These are phyloP conservation scores for Odontamblyopus rebecca DNA, from an alignment of 2,797 vertebrate genomes.

Conservation along the genomic window DNA sequence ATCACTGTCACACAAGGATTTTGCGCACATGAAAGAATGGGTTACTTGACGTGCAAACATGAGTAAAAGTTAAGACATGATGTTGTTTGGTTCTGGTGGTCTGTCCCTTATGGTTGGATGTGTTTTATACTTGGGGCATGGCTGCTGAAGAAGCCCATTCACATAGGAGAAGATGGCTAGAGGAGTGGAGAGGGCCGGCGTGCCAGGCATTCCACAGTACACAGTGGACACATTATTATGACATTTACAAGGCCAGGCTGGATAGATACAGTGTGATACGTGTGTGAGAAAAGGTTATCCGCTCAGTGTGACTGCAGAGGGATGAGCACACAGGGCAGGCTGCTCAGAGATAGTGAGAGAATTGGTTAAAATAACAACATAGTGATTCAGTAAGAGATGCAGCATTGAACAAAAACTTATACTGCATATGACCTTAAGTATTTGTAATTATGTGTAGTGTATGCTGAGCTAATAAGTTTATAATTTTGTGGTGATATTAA, in stretches of 20 bases:
- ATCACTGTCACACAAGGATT: conserved; percentile 28
- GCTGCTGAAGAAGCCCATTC: conserved; percentile 67
- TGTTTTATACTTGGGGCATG: conserved; percentile 49
- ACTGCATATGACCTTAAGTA: background rate
- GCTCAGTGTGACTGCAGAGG: conserved; percentile 32
- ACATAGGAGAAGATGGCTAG: conserved; percentile 66
- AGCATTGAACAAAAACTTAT: background rate
- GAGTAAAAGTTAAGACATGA: conserved; percentile 45
- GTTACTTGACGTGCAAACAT: conserved; percentile 45
- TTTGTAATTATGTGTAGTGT: background rate
- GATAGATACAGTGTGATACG: conserved; percentile 62
- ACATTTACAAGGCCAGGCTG: conserved; percentile 67
- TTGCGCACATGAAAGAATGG: conserved; percentile 51
- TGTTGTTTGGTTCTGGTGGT: conserved; percentile 2
- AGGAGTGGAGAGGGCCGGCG: conserved; percentile 64
- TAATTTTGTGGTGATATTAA: background rate
- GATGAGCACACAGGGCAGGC: conserved; percentile 3
- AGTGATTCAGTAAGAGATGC: background rate
- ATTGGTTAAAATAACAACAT: background rate
- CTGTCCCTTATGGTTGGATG: conserved; percentile 20
- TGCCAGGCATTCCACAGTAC: conserved; percentile 76
- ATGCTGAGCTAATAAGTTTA: no score
- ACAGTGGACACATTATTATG: conserved; percentile 82
- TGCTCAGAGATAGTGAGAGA: background rate
- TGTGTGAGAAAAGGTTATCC: conserved; percentile 56